These are phyloP conservation scores for Corvus moneduloides DNA, from an alignment of 2,113 vertebrate genomes.

Conservation along the genomic window DNA sequence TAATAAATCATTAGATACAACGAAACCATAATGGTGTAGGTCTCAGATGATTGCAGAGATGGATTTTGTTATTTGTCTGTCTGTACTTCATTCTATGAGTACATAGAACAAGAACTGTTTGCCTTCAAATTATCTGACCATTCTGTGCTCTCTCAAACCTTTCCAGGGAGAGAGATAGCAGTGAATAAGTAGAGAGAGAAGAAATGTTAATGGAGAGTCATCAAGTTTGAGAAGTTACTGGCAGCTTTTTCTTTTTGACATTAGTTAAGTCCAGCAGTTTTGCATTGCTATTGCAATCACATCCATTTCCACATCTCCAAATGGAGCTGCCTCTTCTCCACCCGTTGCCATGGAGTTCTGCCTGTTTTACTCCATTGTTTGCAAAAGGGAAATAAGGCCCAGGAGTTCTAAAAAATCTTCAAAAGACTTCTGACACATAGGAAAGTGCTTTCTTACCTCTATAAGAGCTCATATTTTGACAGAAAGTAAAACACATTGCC, in stretches of 20 bases:
- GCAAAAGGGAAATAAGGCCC: neutral
- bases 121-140: neutral
- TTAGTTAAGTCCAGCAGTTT: neutral
- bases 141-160: neutral
- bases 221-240: neutral
- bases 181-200: neutral
- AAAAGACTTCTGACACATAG: neutral
- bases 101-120: neutral
- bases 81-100: neutral
- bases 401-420: neutral
- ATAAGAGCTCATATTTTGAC: neutral
- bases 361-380: constrained; percentile 4
- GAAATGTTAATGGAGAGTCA: neutral
- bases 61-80: neutral
- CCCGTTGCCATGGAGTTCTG: neutral
- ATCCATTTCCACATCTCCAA: neutral
- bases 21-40: neutral
- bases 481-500: neutral
- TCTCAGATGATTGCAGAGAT: neutral
- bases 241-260: neutral
- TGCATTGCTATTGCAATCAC: neutral
- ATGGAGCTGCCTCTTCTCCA: neutral
- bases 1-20: neutral
- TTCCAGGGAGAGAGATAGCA: neutral
- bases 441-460: neutral